Conservation (phyloP, 1,140 invertebrate genomes). For the Laodelphax striatellus region DNA sequence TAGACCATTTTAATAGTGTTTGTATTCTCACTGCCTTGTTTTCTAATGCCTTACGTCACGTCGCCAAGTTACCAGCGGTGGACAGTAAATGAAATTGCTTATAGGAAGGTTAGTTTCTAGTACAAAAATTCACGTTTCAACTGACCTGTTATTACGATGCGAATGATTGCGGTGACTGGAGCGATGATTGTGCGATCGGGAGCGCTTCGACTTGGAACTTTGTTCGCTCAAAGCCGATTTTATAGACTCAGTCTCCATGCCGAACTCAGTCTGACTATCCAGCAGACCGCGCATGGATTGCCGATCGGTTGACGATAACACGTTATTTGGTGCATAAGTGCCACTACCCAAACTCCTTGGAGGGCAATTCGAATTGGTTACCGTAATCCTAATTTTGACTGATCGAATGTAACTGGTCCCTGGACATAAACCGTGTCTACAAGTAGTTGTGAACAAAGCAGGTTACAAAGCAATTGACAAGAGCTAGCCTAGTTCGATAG, state of each 20-base stretch:
- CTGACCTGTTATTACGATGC: conserved; percentile 34
- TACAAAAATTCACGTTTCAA: background rate
- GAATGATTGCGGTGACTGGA: conserved; percentile 35
- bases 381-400: too few relatives aligned
- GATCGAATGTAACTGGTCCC: too few relatives aligned
- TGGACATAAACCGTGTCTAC: too few relatives aligned
- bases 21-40: too few relatives aligned
- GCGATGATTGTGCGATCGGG: conserved; percentile 31
- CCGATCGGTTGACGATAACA: background rate
- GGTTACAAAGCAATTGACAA: too few relatives aligned
- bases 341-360: background rate
- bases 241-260: conserved; percentile 23
- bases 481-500: too few relatives aligned
- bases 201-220: conserved; percentile 18
- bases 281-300: conserved; percentile 17
- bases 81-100: background rate
- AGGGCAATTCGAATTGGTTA: too few relatives aligned
- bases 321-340: background rate
- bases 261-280: conserved; percentile 15
- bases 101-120: background rate
- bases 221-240: conserved; percentile 23
- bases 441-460: too few relatives aligned
- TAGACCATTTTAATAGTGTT: too few relatives aligned
- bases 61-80: too few relatives aligned
- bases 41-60: too few relatives aligned